Evolutionary conservation across 2,113 vertebrate species (phyloP).

Genomic region (Ifrita kowaldi): DNA sequence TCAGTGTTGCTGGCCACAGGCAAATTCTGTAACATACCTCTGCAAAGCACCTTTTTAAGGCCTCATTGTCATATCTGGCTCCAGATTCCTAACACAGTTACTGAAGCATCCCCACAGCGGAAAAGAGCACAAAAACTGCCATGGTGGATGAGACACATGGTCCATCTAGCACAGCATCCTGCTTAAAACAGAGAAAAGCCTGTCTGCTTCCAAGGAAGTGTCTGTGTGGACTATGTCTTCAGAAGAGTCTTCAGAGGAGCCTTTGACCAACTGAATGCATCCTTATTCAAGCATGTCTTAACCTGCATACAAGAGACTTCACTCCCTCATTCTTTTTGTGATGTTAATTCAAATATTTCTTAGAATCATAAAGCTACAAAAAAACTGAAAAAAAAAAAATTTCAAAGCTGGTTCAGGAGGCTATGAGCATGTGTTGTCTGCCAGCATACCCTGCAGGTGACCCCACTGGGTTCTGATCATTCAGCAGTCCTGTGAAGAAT

Average conservation of each 20-base stretch:
- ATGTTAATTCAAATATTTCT: background rate
- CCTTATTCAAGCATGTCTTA: background rate
- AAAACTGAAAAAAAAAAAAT: background rate
- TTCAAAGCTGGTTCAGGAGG: background rate
- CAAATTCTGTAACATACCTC: background rate
- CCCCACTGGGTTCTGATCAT: background rate
- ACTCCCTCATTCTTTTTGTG: background rate
- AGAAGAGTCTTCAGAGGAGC: background rate
- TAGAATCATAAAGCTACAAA: background rate
- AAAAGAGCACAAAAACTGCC: background rate
- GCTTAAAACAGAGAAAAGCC: background rate
- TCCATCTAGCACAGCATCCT: slow-evolving; percentile 8
- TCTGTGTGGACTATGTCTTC: background rate
- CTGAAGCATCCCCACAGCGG: background rate
- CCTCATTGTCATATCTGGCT: background rate
- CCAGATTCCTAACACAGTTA: background rate
- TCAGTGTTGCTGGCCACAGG: background rate
- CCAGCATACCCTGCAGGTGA: background rate
- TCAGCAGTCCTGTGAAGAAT: background rate
- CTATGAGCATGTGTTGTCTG: background rate
- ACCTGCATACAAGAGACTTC: background rate
- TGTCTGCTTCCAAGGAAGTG: background rate
- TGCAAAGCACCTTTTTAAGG: background rate
- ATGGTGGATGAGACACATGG: background rate
- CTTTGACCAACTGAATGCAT: background rate